A percentile compares a stretch with the other conserved stretches of the same genome.
These are phyloP conservation scores for Sinocyclocheilus anophthalmus DNA, from an alignment of 2,113 vertebrate species.

Conservation along the genomic window DNA sequence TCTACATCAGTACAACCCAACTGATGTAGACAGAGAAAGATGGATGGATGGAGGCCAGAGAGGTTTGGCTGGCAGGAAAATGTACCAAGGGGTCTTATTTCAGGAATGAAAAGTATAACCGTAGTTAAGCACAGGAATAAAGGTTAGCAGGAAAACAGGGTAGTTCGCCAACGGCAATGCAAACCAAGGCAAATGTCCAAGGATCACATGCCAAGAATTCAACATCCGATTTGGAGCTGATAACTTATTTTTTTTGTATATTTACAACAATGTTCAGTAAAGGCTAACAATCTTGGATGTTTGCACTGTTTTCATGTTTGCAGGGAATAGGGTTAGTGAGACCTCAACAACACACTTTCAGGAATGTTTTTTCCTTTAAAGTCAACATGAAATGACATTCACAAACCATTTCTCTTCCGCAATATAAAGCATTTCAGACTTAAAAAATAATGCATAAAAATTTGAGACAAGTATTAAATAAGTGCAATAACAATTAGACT, in stretches of 20 bases:
- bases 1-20: constrained; percentile 29
- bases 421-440: background rate
- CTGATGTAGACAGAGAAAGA: constrained; percentile 28
- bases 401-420: background rate
- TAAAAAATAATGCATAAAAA: background rate
- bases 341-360: constrained; percentile 34
- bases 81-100: too few species aligned
- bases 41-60: background rate
- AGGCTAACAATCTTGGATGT: constrained; percentile 31
- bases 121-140: too few species aligned
- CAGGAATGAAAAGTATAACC: too few species aligned
- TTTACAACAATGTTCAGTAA: too few species aligned
- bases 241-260: too few species aligned
- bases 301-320: constrained; percentile 24
- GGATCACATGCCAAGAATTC: too few species aligned
- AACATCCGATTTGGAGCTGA: too few species aligned
- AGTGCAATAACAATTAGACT: background rate
- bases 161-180: too few species aligned
- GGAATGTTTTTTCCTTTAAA: background rate
- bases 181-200: too few species aligned
- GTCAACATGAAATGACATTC: constrained; percentile 27
- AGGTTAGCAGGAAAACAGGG: too few species aligned
- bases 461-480: background rate
- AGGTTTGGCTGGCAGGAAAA: too few species aligned
- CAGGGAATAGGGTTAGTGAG: background rate